Percentiles rank a stretch among this genome's conserved stretches.
Evolutionary conservation across 2,888 invertebrate species (phyloP).

Genomic region (Volucella inflata): DNA sequence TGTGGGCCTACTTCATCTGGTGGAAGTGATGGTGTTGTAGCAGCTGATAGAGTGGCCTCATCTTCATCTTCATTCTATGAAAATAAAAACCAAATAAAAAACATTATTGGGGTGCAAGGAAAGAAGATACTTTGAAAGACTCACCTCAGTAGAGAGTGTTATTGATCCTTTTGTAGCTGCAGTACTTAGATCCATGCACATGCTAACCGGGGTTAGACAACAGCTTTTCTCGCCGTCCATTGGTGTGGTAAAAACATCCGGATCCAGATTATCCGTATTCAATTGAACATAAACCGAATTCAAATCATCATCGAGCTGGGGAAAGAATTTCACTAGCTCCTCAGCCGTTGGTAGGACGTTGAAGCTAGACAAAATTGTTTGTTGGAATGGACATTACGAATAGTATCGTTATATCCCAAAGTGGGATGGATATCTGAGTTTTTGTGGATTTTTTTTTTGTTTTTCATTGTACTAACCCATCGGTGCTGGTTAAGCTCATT

Average conservation of each 20-base stretch:
- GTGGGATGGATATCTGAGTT: slow-evolving; percentile 69
- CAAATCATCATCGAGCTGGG: slow-evolving; percentile 86
- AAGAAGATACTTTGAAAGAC: background rate
- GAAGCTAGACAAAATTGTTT: slow-evolving; percentile 72
- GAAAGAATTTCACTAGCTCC: slow-evolving; percentile 85
- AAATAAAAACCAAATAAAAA: slow-evolving; percentile 79
- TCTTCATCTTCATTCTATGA: slow-evolving; percentile 84
- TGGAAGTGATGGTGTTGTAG: slow-evolving; percentile 83
- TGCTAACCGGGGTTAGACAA: slow-evolving; percentile 87
- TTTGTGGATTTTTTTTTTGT: slow-evolving; percentile 38
- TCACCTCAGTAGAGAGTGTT: slow-evolving; percentile 81
- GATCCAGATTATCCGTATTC: slow-evolving; percentile 80
- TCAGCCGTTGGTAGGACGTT: slow-evolving; percentile 82
- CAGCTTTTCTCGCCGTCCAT: slow-evolving; percentile 78
- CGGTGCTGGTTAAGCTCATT: slow-evolving; percentile 87
- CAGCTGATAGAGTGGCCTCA: slow-evolving; percentile 86
- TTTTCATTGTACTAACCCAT: slow-evolving; percentile 84
- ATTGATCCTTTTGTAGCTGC: slow-evolving; percentile 89
- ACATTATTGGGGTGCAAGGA: background rate
- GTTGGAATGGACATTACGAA: slow-evolving; percentile 38
- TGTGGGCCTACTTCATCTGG: slow-evolving; percentile 78
- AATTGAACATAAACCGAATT: slow-evolving; percentile 84
- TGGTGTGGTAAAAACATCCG: slow-evolving; percentile 77
- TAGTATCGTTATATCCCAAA: slow-evolving; percentile 35
- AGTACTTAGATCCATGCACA: slow-evolving; percentile 87